Base-by-base conservation (phyloP, 2,888 invertebrate species). In the Argyresthia goedartella region DNA sequence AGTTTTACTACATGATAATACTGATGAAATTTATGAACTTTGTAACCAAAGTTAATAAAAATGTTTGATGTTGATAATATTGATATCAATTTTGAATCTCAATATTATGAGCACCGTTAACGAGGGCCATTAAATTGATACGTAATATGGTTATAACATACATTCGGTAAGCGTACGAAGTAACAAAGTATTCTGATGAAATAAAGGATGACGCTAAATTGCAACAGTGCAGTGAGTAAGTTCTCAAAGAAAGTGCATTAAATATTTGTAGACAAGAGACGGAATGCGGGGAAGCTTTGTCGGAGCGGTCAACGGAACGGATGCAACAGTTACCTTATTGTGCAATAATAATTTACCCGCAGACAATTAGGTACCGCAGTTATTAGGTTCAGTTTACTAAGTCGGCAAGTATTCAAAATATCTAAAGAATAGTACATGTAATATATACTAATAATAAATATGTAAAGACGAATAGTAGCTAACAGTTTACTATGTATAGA, bases 241-340 rank as follows among this genome's bases (percentile, higher is more conserved):
- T 52, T 55, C 42, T 55, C 54, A 56, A 52, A 51, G 57, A 61
- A 61, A 61, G 56, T 53, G 52, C 36, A 52, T 44, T 11, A 13
- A 39, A 55, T 55, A 33, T 25, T 47, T 25, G 2, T 9, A 33
- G 34, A 48, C 36, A 14, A 14, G 8, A 1, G 2, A 7, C 25
- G 25, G 13, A 46, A 14, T 15, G 15, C 36, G 35, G n/a, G 25
- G 67, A 70, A 69, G 68, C 63, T 47, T 51, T 56, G 54, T 41
- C 54, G 53, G 25, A 8, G 56, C 66, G 64, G 66, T 65, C 67
- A 71, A 62, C 57, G 67, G 65, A 71, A 69, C 68, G 59, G 35
- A 53, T 44, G 41, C 14, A 43, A 50, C 41, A 45, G 44, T 47
- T 41, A 16, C 42, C 16, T 25, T 25, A 6, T 25, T 25, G 25